These are phyloP conservation scores for Cetonia aurata DNA, from an alignment of 2,888 invertebrate species.

Conservation along the genomic window DNA sequence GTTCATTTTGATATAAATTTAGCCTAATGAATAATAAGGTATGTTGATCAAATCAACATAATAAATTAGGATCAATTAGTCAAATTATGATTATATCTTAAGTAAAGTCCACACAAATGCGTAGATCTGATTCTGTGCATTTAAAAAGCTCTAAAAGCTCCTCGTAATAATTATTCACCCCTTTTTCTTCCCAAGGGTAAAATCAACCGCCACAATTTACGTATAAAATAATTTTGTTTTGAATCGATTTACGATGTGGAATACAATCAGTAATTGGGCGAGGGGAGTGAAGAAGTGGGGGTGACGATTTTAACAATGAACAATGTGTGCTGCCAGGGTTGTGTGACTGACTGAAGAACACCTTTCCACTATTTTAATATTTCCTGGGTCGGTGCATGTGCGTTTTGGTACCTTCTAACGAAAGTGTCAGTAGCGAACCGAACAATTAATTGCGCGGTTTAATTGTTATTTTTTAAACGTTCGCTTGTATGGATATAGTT, in stretches of 20 bases:
- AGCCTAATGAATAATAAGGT: no score
- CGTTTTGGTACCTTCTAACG: slow-evolving; percentile 13
- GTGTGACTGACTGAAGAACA: slow-evolving; percentile 29
- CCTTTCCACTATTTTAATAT: slow-evolving; percentile 34
- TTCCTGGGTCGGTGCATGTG: slow-evolving; percentile 29
- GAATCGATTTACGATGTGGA: slow-evolving; percentile 37
- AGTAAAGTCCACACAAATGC: no score
- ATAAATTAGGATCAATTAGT: no score
- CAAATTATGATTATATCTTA: no score
- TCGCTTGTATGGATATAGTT: no score
- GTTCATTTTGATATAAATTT: no score
- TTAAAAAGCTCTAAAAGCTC: background rate
- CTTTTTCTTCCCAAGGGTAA: slow-evolving; percentile 13
- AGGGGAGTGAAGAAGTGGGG: slow-evolving; percentile 1
- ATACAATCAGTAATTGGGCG: slow-evolving; percentile 21
- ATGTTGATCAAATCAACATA: no score
- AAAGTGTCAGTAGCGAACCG: no score
- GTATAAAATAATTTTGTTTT: slow-evolving; percentile 42
- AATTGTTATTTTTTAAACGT: no score
- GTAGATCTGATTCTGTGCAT: no score
- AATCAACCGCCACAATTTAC: slow-evolving; percentile 32
- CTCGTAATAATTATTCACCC: slow-evolving; percentile 16
- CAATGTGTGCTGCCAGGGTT: slow-evolving; percentile 30
- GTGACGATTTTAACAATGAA: slow-evolving; percentile 36
- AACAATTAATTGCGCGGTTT: no score